Conservation (phyloP, 1,140 invertebrate genomes). For the Trichonephila clavipes region DNA sequence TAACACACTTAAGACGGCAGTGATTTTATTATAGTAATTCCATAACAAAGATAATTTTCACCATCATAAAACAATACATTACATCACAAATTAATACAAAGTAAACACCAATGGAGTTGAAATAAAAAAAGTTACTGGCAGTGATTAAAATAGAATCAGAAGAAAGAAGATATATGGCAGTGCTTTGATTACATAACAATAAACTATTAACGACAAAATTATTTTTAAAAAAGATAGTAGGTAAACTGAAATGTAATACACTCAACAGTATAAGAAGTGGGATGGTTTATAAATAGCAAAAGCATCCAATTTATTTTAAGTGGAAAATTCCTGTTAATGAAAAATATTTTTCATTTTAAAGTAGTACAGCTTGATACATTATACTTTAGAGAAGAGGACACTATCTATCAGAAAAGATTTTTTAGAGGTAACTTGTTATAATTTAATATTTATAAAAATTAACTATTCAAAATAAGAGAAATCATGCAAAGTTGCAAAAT, state of each 20-base stretch:
- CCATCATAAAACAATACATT: slow-evolving; percentile 11
- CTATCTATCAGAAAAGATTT: neutral
- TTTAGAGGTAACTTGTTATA: neutral
- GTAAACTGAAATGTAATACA: neutral
- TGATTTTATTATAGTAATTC: slow-evolving; percentile 34
- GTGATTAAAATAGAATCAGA: neutral
- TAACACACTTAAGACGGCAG: neutral
- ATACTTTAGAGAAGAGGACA: neutral
- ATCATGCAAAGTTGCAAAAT: no score
- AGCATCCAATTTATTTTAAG: neutral
- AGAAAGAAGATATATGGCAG: neutral
- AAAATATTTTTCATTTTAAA: neutral
- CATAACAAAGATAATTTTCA: slow-evolving; percentile 15
- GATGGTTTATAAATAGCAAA: neutral
- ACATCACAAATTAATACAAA: neutral
- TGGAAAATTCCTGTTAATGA: neutral
- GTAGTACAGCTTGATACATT: neutral
- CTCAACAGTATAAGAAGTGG: neutral
- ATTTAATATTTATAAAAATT: no score
- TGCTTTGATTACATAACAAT: neutral
- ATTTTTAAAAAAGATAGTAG: neutral
- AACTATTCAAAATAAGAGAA: no score
- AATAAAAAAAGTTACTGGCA: neutral
- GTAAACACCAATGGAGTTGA: neutral
- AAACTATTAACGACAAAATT: neutral